phyloP scores from a whole-genome alignment of 2,797 vertebrate species.

The Avahi laniger region DNA sequence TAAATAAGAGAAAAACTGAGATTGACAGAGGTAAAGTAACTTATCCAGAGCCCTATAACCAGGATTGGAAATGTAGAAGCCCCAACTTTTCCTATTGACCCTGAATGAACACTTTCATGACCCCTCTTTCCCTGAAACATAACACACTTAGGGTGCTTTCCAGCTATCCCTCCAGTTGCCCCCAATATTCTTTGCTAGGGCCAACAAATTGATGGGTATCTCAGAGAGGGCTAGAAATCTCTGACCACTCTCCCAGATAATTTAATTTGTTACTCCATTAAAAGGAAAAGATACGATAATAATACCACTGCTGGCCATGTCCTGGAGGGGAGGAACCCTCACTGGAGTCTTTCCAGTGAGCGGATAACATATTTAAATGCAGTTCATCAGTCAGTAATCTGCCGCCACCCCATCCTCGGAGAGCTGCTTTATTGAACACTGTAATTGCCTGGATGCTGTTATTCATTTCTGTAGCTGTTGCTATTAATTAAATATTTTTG shows the following conservation, averaged over 20 bases:
- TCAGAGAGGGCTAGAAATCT: constrained; percentile 75
- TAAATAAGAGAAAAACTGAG: neutral
- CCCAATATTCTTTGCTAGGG: neutral
- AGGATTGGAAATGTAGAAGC: neutral
- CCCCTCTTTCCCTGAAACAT: neutral
- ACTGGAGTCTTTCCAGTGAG: constrained; percentile 81
- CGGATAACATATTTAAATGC: constrained; percentile 89
- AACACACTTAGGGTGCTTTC: neutral
- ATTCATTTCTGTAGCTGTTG: constrained; percentile 89
- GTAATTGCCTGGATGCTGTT: constrained; percentile 88
- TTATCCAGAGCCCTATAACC: neutral
- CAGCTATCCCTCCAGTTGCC: neutral
- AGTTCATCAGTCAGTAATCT: constrained; percentile 85
- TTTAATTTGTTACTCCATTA: constrained; percentile 82
- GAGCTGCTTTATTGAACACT: constrained; percentile 86
- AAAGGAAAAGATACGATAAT: constrained; percentile 77
- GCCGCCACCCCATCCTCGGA: constrained; percentile 82
- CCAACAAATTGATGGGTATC: constrained; percentile 65
- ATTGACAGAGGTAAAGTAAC: neutral
- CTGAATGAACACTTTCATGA: neutral
- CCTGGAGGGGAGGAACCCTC: constrained; percentile 77
- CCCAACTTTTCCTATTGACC: neutral
- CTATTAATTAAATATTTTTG: constrained; percentile 91
- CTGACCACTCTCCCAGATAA: constrained; percentile 81
- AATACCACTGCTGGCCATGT: constrained; percentile 78